Evolutionary conservation across 1,140 invertebrate genomes (phyloP).

Genomic region (Rhopalosiphum maidis): DNA sequence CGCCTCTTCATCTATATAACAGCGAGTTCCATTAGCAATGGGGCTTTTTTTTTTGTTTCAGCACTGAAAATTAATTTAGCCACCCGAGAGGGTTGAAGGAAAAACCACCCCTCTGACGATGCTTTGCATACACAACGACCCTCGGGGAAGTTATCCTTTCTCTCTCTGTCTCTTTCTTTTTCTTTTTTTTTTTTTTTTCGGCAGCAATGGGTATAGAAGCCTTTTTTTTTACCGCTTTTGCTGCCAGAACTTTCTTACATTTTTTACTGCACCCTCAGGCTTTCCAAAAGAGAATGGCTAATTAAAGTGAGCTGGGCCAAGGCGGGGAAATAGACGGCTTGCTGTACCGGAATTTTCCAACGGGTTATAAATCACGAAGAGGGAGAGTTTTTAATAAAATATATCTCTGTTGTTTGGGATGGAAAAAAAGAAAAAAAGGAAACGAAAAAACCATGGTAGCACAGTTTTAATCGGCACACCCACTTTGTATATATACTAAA

Average conservation of each 20-base stretch:
- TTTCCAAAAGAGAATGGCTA: slow-evolving; percentile 56
- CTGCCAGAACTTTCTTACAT: slow-evolving; percentile 55
- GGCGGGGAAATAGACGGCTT: slow-evolving; percentile 31
- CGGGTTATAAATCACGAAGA: slow-evolving; percentile 57
- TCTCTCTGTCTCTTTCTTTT: slow-evolving; percentile 37
- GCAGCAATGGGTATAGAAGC: slow-evolving; percentile 18
- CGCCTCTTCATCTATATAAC: neutral
- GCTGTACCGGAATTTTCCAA: slow-evolving; percentile 55
- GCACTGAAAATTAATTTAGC: slow-evolving; percentile 57
- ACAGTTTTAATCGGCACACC: slow-evolving; percentile 56
- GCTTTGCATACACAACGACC: slow-evolving; percentile 57
- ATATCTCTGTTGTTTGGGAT: slow-evolving; percentile 50
- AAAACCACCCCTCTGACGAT: slow-evolving; percentile 56
- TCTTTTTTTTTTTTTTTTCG: neutral
- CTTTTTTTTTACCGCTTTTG: slow-evolving; percentile 43
- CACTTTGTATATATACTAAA: slow-evolving; percentile 54
- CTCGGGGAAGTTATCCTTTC: slow-evolving; percentile 57
- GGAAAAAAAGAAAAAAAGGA: neutral
- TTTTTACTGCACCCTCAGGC: slow-evolving; percentile 57
- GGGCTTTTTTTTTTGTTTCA: slow-evolving; percentile 57
- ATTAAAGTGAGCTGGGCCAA: slow-evolving; percentile 47
- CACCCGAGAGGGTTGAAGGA: slow-evolving; percentile 57
- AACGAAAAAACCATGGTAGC: slow-evolving; percentile 44
- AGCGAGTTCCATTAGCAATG: slow-evolving; percentile 56
- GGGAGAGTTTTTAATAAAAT: slow-evolving; percentile 58